phyloP scores from a whole-genome alignment of 35 echinoderm and acorn worm species.

The Amphiura filiformis region DNA sequence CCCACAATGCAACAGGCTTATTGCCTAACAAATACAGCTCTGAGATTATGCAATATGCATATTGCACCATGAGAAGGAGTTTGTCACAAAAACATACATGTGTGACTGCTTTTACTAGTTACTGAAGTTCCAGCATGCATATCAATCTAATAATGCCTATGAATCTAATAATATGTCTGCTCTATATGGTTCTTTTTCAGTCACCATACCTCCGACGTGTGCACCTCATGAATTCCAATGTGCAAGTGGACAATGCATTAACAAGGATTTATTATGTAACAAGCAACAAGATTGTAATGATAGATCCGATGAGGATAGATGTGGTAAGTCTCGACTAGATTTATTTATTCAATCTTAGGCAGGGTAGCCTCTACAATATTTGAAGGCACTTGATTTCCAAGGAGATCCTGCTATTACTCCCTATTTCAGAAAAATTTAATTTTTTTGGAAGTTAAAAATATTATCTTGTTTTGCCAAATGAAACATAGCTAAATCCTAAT shows the following conservation, averaged over 20 bases:
- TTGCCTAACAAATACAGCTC: too few species aligned
- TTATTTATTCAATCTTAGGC: not conserved
- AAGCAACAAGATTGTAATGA: slow-evolving; percentile 61
- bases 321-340: slow-evolving; percentile 19
- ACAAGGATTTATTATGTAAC: slow-evolving; percentile 48
- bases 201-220: slow-evolving; percentile 15
- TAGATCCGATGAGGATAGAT: slow-evolving; percentile 56
- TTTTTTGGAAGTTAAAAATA: not conserved
- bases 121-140: not conserved
- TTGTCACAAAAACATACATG: not conserved
- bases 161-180: not conserved
- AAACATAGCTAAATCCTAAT: too few species aligned
- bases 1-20: too few species aligned
- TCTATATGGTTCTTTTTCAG: not conserved
- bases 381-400: not conserved
- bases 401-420: not conserved
- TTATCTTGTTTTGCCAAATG: too few species aligned
- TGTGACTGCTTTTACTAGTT: not conserved
- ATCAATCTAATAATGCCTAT: not conserved
- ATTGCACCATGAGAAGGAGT: not conserved
- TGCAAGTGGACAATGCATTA: slow-evolving; percentile 48
- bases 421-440: too few species aligned
- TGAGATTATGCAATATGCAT: too few species aligned
- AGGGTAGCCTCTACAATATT: too few species aligned
- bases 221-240: slow-evolving; percentile 37